Conservation (phyloP, 2,797 vertebrate genomes). For the Sphenopsis melanotis region DNA sequence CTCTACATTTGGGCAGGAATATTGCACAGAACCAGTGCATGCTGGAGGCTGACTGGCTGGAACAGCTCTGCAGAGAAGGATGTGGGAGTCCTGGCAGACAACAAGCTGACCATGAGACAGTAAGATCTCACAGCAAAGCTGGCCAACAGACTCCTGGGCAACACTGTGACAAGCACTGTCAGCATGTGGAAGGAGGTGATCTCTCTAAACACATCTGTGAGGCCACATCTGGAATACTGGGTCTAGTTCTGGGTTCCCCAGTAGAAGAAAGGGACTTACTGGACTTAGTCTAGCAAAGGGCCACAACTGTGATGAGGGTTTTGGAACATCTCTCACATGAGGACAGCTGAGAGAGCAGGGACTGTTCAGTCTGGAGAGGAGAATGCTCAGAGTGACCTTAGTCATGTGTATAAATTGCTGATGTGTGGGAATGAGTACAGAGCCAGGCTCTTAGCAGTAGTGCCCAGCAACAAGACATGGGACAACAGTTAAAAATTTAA, state of each 20-base stretch:
- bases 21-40: not conserved
- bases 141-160: not conserved
- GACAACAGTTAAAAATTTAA: not conserved
- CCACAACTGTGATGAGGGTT: not conserved
- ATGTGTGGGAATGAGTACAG: not conserved
- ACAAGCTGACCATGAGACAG: not conserved
- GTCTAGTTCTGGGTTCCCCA: not conserved
- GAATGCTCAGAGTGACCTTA: not conserved
- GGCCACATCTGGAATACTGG: not conserved
- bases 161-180: not conserved
- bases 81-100: not conserved
- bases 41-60: not conserved
- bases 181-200: not conserved
- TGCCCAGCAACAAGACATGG: not conserved
- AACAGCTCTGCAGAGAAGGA: not conserved
- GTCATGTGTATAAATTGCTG: not conserved
- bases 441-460: not conserved
- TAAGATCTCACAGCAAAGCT: not conserved
- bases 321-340: not conserved
- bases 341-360: not conserved
- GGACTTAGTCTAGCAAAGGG: not conserved
- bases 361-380: not conserved
- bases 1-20: not conserved
- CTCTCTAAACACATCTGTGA: not conserved
- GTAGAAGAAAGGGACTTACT: not conserved